phyloP scores from a whole-genome alignment of 1,140 invertebrate species.

The Lepidurus packardi region DNA sequence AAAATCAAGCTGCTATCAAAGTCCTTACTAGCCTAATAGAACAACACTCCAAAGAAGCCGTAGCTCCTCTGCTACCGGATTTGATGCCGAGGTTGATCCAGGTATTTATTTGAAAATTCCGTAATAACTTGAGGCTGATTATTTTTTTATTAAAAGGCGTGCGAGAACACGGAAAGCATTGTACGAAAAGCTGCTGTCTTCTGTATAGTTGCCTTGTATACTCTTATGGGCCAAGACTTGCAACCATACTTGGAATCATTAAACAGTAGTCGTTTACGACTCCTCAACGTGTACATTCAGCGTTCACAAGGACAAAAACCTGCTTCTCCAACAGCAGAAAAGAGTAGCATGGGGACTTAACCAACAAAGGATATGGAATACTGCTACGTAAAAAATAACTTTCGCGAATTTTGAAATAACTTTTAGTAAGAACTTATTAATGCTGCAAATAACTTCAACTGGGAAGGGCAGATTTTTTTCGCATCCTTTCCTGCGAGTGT shows the following conservation, averaged over 20 bases:
- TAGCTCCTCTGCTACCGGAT: constrained; percentile 64
- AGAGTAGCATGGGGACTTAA: not conserved
- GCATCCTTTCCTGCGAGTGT: not conserved
- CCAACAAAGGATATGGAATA: not conserved
- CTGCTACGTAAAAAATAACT: not conserved
- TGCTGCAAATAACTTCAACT: constrained; percentile 5
- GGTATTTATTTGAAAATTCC: constrained; percentile 47
- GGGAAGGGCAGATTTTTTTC: not conserved
- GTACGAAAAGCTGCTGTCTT: constrained; percentile 91
- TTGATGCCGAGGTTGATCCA: constrained; percentile 83
- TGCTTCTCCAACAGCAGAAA: not conserved
- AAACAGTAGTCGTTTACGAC: constrained; percentile 75
- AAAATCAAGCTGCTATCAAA: constrained; percentile 86
- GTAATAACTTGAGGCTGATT: constrained; percentile 25
- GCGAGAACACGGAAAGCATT: constrained; percentile 77
- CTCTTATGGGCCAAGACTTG: constrained; percentile 76
- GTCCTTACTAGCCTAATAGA: constrained; percentile 81
- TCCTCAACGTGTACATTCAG: constrained; percentile 67
- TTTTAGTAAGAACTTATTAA: constrained; percentile 15
- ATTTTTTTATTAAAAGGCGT: constrained; percentile 57
- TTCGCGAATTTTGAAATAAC: constrained; percentile 2
- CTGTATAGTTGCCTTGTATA: constrained; percentile 87
- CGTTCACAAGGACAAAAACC: constrained; percentile 46
- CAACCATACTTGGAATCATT: constrained; percentile 69
- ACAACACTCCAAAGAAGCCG: constrained; percentile 58